These are phyloP conservation scores for Misgurnus anguillicaudatus DNA, from an alignment of 2,113 vertebrate species.

Conservation along the genomic window DNA sequence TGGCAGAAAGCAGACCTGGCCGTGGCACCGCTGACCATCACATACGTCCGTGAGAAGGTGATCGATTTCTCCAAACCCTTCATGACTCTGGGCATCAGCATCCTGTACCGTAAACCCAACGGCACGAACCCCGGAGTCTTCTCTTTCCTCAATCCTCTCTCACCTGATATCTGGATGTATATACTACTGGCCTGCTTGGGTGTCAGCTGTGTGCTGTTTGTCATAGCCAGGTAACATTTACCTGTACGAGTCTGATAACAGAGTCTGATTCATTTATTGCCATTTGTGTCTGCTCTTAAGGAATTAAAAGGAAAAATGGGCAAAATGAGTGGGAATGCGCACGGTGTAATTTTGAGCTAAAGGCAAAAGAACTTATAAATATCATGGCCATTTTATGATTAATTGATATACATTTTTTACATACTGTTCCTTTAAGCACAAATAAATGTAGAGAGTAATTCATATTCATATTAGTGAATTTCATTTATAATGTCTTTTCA, in stretches of 20 bases:
- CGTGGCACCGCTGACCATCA: constrained; percentile 95
- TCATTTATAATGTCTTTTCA: no score
- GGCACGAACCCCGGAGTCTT: constrained; percentile 93
- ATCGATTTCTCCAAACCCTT: constrained; percentile 99
- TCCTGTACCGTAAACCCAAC: constrained; percentile 98
- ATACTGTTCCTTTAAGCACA: no score
- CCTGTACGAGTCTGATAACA: constrained; percentile 72
- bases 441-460: no score
- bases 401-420: no score
- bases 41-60: constrained; percentile 95
- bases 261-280: no score
- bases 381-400: no score
- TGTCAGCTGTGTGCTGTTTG: constrained; percentile 99
- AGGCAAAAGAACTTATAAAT: no score
- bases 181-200: constrained; percentile 99
- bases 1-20: constrained; percentile 96
- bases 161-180: constrained; percentile 99
- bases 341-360: no score
- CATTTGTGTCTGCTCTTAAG: no score
- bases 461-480: no score
- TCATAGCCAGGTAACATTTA: constrained; percentile 99
- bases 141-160: constrained; percentile 99
- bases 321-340: no score
- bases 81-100: constrained; percentile 95
- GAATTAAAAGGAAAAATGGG: neutral